Percentiles rank a stretch among this genome's conserved stretches.
Evolutionary conservation across 2,888 invertebrate species (phyloP).

Genomic region (Halocaridina rubra): DNA sequence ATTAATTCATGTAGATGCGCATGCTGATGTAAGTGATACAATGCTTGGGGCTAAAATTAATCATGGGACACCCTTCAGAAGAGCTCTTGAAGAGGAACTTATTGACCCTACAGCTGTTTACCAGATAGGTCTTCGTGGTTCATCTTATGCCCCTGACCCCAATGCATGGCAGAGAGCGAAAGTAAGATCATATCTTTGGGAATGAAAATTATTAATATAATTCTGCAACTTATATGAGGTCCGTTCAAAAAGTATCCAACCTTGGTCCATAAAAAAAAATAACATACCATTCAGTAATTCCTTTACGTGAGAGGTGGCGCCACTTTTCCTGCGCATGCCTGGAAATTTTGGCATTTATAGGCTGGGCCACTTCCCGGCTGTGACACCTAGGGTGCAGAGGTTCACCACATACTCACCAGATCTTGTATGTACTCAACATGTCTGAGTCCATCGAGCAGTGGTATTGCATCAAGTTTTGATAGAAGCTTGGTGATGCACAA

Average conservation of each 20-base stretch:
- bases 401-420: neutral
- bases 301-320: no score
- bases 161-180: constrained; percentile 29
- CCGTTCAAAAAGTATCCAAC: no score
- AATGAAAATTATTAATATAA: neutral
- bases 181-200: neutral
- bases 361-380: no score
- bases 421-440: neutral
- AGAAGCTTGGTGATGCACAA: no score
- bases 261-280: no score
- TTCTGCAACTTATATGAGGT: neutral
- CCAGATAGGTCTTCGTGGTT: constrained; percentile 69
- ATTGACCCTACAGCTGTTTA: constrained; percentile 67
- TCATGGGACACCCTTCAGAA: constrained; percentile 68
- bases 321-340: no score
- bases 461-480: neutral
- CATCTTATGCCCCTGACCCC: constrained; percentile 31
- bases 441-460: neutral
- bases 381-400: no score
- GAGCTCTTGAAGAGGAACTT: constrained; percentile 68
- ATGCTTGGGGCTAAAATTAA: constrained; percentile 67
- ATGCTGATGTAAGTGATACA: constrained; percentile 67
- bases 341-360: no score
- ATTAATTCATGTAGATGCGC: constrained; percentile 69
- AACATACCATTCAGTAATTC: no score